Conservation (phyloP, 1,140 invertebrate genomes). For the Heliothis subflexa region DNA sequence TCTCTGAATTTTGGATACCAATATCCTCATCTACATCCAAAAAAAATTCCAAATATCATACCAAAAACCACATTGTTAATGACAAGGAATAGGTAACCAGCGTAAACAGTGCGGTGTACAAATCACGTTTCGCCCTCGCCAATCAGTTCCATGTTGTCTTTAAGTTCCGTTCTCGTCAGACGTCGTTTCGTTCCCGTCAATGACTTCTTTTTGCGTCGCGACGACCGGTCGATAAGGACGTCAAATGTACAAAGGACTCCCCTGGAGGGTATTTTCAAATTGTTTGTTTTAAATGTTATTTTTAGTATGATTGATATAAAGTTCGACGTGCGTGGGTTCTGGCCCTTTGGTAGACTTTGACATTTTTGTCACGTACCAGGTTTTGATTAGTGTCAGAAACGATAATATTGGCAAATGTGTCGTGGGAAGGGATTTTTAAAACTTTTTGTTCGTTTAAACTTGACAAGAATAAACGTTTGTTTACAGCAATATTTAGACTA, state of each 20-base stretch:
- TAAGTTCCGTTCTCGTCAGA: constrained; percentile 47
- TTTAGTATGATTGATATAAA: constrained; percentile 43
- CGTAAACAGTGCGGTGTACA: constrained; percentile 2
- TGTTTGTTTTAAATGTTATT: constrained; percentile 46
- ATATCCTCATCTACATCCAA: background rate
- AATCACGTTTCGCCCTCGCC: constrained; percentile 16
- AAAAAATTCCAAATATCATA: background rate
- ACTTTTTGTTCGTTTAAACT: background rate
- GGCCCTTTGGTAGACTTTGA: background rate
- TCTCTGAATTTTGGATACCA: too few species aligned
- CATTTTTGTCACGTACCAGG: background rate
- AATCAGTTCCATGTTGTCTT: constrained; percentile 41
- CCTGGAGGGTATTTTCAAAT: constrained; percentile 16
- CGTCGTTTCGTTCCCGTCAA: constrained; percentile 31
- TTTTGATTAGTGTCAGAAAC: constrained; percentile 4
- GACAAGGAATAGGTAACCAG: background rate
- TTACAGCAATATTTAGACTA: background rate
- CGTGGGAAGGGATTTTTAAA: background rate
- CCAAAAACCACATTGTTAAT: background rate
- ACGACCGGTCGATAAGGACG: constrained; percentile 38
- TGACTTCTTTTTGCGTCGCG: constrained; percentile 36
- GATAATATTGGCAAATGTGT: constrained; percentile 15
- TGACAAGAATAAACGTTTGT: background rate
- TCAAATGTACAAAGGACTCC: constrained; percentile 40
- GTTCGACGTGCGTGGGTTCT: constrained; percentile 13